Evolutionary conservation across 2,113 vertebrate species (phyloP).

Genomic region (Oreochromis niloticus): DNA sequence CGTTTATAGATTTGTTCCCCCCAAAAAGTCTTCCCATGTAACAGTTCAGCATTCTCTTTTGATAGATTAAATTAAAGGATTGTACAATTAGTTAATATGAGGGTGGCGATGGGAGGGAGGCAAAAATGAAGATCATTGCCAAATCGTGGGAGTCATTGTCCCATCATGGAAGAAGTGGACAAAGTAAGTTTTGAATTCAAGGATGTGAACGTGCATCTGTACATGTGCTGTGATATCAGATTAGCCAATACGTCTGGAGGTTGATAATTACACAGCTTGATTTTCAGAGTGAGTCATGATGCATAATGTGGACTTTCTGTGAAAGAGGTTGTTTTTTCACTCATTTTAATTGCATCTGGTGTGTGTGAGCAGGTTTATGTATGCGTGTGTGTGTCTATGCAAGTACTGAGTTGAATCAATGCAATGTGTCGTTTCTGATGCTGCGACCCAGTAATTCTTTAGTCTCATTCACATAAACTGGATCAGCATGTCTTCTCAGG

Average conservation of each 20-base stretch:
- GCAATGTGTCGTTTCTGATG: background rate
- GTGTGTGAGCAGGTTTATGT: background rate
- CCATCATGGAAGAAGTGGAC: background rate
- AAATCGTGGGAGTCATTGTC: background rate
- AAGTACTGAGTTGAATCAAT: slow-evolving; percentile 5
- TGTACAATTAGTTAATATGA: background rate
- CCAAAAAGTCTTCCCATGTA: background rate
- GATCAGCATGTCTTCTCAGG: slow-evolving; percentile 16
- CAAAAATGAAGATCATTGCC: background rate
- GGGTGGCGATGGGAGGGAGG: accelerated
- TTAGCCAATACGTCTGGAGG: background rate
- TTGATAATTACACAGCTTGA: slow-evolving; percentile 10
- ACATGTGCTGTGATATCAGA: slow-evolving; percentile 1
- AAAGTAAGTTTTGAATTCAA: background rate
- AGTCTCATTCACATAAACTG: slow-evolving; percentile 36
- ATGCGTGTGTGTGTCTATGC: background rate
- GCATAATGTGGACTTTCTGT: slow-evolving; percentile 15
- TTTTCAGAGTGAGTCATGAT: slow-evolving; percentile 22
- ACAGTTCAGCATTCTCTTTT: background rate
- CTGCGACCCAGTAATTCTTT: background rate
- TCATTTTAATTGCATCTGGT: background rate
- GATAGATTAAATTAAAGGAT: background rate
- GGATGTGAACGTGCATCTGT: background rate
- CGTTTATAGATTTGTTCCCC: background rate
- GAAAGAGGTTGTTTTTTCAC: background rate